These are phyloP conservation scores for Anolis apletophallus DNA, from an alignment of 2,797 vertebrate genomes.

Conservation along the genomic window DNA sequence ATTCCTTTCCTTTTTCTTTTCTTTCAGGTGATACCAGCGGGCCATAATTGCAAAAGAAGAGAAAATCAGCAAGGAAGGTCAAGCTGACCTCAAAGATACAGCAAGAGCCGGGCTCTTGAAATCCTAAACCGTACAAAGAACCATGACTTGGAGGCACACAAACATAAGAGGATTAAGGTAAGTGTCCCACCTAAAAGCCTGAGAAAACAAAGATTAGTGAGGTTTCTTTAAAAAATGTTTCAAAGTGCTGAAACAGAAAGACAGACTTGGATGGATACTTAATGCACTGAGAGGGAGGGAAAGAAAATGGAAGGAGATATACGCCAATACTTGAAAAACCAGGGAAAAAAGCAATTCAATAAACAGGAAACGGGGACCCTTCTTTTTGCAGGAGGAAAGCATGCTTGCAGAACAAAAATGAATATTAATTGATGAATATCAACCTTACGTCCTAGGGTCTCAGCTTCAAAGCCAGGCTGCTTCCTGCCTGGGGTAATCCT, in stretches of 20 bases:
- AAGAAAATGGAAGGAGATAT: constrained; percentile 46
- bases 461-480: too few relatives aligned
- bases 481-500: too few relatives aligned
- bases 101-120: constrained; percentile 80
- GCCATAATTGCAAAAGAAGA: constrained; percentile 50
- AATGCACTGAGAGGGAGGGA: constrained; percentile 42
- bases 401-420: not conserved
- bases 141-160: constrained; percentile 76
- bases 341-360: constrained; percentile 51
- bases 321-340: constrained; percentile 48
- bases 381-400: not conserved
- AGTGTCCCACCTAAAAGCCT: constrained; percentile 79
- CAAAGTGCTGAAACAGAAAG: constrained; percentile 75
- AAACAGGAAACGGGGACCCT: not conserved
- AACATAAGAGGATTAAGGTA: constrained; percentile 82
- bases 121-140: constrained; percentile 74
- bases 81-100: constrained; percentile 71
- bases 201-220: constrained; percentile 78
- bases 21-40: constrained; percentile 53
- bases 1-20: not conserved
- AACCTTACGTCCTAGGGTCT: not conserved
- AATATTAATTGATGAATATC: not conserved
- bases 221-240: constrained; percentile 14
- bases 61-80: constrained; percentile 77
- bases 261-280: constrained; percentile 68